Evolutionary conservation across 2,797 vertebrate genomes (phyloP).

Genomic region (Falco cherrug): DNA sequence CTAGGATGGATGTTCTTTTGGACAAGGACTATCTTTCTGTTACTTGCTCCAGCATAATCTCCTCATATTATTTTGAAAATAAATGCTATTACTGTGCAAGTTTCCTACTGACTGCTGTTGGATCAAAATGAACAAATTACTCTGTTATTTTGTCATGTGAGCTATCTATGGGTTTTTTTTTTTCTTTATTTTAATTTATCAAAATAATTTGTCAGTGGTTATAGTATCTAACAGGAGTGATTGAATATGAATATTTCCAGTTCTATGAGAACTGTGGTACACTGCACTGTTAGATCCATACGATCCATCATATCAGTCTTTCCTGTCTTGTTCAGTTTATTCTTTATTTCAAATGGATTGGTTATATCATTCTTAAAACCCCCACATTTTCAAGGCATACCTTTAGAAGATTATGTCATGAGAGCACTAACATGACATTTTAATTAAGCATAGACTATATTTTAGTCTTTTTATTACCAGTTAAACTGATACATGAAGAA

Average conservation of each 20-base stretch:
- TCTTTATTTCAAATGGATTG: background rate
- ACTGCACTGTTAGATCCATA: background rate
- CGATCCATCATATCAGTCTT: background rate
- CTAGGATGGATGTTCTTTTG: background rate
- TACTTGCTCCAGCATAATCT: background rate
- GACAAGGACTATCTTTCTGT: background rate
- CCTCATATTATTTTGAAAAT: background rate
- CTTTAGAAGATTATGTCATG: background rate
- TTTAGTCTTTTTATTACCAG: background rate
- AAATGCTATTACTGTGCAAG: background rate
- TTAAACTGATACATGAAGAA: background rate
- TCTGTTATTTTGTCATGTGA: background rate
- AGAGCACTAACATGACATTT: background rate
- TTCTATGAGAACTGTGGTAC: background rate
- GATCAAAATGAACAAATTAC: background rate
- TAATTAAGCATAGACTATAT: background rate
- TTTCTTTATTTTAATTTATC: background rate
- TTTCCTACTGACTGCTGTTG: background rate
- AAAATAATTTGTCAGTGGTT: background rate
- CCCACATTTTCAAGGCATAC: background rate
- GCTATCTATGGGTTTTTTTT: accelerated
- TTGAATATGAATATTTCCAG: background rate
- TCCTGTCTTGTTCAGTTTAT: background rate
- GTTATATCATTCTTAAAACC: background rate
- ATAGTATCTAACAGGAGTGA: background rate